Evolutionary conservation across 2,888 invertebrate genomes (phyloP), one percentile per base, ranked within the genome.

Genomic region (Erebia ligea): DNA sequence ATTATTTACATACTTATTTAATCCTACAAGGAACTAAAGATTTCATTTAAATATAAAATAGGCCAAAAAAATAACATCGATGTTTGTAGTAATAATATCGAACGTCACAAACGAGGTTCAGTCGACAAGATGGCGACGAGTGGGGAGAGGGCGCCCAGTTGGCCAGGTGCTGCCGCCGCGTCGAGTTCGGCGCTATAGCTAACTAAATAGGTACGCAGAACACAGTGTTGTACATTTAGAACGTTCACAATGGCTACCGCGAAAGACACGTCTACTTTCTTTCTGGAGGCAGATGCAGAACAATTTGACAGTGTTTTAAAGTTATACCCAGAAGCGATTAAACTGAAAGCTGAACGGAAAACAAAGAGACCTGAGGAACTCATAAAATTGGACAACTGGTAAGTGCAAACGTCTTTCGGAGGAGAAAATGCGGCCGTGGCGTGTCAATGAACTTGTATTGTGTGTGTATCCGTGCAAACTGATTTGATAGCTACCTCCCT

Each of bases 311-410:
- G 96, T 94, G 97, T 98, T 88, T 95, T 97, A 86, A 96, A 97
- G 94, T 94, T 98, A 85, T 98, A 98, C 94, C 98, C 98, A 83
- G 96, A 98, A 94, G 98, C 98, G 81, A 94, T 98, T 80, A 96
- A 96, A 94, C 93, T 98, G 82, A 98, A 98, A 94, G 98, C 98
- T 76, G 97, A 98, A 90, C 95, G 95, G 90, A 97, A 97, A 91
- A 96, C 96, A 88, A 98, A 98, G 95, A 98, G 97, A 94, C 97
- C 98, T 70, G 98, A 98, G 90, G 98, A 98, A 93, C 95, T 98
- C 86, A 96, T 98, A 92, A 98, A 98, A 94, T 95, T 98, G 94
- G 98, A 98, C 94, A 97, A 97, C 91, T 98, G 98, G 98, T 98
- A 94, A 97, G 97, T 96, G 86, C 84, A 83, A 88, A 90, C 91